Evolutionary conservation across 2,797 vertebrate species (phyloP).

Genomic region (Sus cebifrons): DNA sequence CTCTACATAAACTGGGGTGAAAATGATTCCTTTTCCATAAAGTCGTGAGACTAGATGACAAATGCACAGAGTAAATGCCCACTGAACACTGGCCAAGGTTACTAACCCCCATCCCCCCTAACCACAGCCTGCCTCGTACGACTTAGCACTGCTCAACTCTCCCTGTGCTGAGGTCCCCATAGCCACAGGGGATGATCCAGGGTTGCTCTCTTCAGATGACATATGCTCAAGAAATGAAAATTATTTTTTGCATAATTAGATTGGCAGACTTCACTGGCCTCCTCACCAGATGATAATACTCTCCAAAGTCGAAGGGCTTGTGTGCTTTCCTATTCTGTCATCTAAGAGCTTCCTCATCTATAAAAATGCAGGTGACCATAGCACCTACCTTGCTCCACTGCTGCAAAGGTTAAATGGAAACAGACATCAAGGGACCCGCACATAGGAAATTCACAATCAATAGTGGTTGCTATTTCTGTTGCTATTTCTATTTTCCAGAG

Average conservation of each 20-base stretch:
- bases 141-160: background rate
- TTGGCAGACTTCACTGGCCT: background rate
- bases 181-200: background rate
- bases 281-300: background rate
- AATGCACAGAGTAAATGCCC: background rate
- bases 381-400: background rate
- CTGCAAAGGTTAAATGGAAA: conserved; percentile 15
- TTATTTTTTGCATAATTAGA: conserved; percentile 29
- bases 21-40: background rate
- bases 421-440: background rate
- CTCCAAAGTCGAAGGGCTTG: background rate
- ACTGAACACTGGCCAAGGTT: background rate
- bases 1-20: background rate
- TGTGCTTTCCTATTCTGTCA: background rate
- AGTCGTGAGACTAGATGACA: background rate
- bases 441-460: background rate
- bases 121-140: background rate
- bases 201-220: background rate
- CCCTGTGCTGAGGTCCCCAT: background rate
- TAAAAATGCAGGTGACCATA: background rate
- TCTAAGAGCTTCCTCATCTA: background rate
- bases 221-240: background rate
- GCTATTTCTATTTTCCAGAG: background rate
- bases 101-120: background rate
- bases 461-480: background rate